Evolutionary conservation across 1,140 invertebrate genomes (phyloP).

Genomic region (Hirudo medicinalis): DNA sequence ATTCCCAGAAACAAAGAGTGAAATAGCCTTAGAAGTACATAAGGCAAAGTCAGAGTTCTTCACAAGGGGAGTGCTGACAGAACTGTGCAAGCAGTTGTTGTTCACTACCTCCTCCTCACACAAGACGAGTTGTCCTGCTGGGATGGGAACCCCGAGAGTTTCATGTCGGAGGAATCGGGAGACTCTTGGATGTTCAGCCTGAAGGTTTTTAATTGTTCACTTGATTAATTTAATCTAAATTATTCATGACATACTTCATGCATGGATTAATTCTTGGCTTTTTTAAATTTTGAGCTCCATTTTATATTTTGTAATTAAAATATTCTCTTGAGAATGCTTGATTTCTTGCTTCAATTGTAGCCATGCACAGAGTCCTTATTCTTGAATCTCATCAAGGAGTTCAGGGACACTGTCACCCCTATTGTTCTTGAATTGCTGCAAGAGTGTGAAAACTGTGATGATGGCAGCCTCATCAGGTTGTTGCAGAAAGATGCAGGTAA

Average conservation of each 20-base stretch:
- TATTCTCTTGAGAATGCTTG: background rate
- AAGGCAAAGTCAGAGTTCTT: conserved; percentile 61
- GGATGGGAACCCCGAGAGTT: conserved; percentile 77
- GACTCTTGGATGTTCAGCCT: conserved; percentile 83
- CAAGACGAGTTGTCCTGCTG: conserved; percentile 69
- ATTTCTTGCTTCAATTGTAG: conserved; percentile 44
- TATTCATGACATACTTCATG: conserved; percentile 18
- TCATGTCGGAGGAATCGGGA: conserved; percentile 69
- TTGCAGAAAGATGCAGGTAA: conserved; percentile 67
- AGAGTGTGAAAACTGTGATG: conserved; percentile 49
- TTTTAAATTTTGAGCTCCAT: no score
- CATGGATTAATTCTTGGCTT: background rate
- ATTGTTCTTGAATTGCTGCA: conserved; percentile 60
- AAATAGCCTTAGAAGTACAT: conserved; percentile 49
- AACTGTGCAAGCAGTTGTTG: conserved; percentile 69
- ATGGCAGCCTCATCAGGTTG: conserved; percentile 60
- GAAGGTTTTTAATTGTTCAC: conserved; percentile 45
- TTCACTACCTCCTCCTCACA: conserved; percentile 76
- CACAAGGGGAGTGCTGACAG: conserved; percentile 51
- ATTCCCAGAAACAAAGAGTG: conserved; percentile 42
- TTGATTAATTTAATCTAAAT: conserved; percentile 10
- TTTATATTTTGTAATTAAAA: no score
- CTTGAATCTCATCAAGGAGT: conserved; percentile 67
- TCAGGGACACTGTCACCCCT: conserved; percentile 53
- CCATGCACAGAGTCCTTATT: conserved; percentile 76